A percentile compares a stretch with the other conserved stretches of the same genome.
phyloP scores from a whole-genome alignment of 92 coral and sea anemone genomes.

The Ricordea florida region DNA sequence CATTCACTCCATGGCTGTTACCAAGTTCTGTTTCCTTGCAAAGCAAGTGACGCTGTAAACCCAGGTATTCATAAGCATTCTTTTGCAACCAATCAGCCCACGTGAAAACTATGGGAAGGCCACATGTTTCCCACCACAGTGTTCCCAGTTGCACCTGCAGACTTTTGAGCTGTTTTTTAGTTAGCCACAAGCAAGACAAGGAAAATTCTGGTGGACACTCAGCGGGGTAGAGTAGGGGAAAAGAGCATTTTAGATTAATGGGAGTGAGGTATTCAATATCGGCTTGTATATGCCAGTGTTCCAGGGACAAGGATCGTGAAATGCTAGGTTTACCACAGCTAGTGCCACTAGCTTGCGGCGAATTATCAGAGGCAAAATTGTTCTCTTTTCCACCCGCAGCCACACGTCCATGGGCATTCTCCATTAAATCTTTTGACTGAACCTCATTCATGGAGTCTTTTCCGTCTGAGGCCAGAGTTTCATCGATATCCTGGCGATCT shows the following conservation, averaged over 20 bases:
- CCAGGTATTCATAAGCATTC: constrained; percentile 63
- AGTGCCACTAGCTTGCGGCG: constrained; percentile 8
- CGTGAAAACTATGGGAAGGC: constrained; percentile 70
- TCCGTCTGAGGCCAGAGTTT: not conserved
- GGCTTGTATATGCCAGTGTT: constrained; percentile 71
- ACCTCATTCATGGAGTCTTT: not conserved
- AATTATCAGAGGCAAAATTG: too few species aligned
- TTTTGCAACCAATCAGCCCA: constrained; percentile 96
- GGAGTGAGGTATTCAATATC: constrained; percentile 78
- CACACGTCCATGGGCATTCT: too few species aligned
- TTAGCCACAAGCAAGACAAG: constrained; percentile 87
- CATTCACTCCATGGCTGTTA: not conserved
- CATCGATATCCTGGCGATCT: not conserved
- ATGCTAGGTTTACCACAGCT: constrained; percentile 54
- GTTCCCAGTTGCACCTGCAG: constrained; percentile 56
- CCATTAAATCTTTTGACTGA: too few species aligned
- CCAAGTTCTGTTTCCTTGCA: constrained; percentile 51
- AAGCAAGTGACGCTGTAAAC: constrained; percentile 46
- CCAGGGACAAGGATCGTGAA: constrained; percentile 67
- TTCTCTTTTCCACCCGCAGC: not conserved
- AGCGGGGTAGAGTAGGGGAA: constrained; percentile 77
- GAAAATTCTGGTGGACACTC: constrained; percentile 68
- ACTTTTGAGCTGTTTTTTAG: constrained; percentile 43
- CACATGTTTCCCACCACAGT: constrained; percentile 67
- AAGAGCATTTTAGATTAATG: constrained; percentile 68